Conservation (phyloP, 2,797 vertebrate species). For the Ataeniobius toweri region DNA sequence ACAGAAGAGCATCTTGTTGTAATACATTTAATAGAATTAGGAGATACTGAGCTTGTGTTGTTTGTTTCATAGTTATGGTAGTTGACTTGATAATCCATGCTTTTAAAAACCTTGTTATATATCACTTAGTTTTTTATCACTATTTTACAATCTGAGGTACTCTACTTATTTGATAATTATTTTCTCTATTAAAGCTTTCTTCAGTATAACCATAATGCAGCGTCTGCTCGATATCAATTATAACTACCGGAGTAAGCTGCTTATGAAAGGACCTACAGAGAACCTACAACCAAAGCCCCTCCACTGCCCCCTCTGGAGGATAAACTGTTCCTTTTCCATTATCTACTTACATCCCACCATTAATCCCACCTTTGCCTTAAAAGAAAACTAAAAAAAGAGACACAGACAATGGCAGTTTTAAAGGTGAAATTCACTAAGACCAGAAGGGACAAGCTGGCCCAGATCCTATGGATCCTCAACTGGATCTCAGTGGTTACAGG, state of each 20-base stretch:
- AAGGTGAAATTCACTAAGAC: conserved; percentile 90
- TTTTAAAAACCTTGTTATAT: neutral
- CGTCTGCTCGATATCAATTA: conserved; percentile 57
- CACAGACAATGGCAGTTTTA: conserved; percentile 86
- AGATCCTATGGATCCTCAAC: conserved; percentile 93
- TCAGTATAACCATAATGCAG: conserved; percentile 50
- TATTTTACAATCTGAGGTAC: neutral
- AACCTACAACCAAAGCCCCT: conserved; percentile 43
- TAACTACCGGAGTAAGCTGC: conserved; percentile 67
- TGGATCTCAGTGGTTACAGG: conserved; percentile 91
- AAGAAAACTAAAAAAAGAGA: conserved; percentile 19
- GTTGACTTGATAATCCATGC: neutral
- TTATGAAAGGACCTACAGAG: conserved; percentile 67
- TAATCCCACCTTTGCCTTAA: conserved; percentile 36
- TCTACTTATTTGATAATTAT: neutral
- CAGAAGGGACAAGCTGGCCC: conserved; percentile 89
- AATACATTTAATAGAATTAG: neutral
- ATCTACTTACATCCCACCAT: conserved; percentile 43
- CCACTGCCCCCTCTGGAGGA: conserved; percentile 33
- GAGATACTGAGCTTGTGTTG: neutral
- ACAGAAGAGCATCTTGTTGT: neutral
- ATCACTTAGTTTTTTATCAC: neutral
- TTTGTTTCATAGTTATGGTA: neutral
- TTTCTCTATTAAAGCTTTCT: conserved; percentile 18
- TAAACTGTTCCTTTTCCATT: conserved; percentile 53